These are phyloP conservation scores for Sebastes minor DNA, from an alignment of 2,797 vertebrate genomes.

Conservation along the genomic window DNA sequence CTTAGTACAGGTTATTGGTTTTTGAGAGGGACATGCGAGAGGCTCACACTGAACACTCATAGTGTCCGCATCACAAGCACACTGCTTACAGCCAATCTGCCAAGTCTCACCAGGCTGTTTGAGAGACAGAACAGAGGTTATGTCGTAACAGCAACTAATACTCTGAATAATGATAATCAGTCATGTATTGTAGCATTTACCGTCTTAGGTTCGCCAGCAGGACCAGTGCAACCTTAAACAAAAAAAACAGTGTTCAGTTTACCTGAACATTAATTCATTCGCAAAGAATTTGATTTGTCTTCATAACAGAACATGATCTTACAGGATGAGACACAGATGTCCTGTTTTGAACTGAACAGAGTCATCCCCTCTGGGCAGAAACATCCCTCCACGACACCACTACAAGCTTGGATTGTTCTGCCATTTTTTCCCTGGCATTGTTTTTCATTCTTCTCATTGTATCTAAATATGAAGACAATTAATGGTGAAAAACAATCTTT, in stretches of 20 bases:
- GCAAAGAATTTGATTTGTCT: background rate
- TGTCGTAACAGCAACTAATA: background rate
- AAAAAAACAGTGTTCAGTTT: background rate
- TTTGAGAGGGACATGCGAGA: slow-evolving; percentile 60
- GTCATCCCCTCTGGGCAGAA: slow-evolving; percentile 80
- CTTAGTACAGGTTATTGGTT: slow-evolving; percentile 40
- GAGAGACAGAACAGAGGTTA: background rate
- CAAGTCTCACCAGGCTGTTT: slow-evolving; percentile 85
- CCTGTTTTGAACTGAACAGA: slow-evolving; percentile 71
- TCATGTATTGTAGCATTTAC: slow-evolving; percentile 59
- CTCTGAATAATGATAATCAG: background rate
- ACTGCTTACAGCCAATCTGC: slow-evolving; percentile 82
- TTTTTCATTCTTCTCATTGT: slow-evolving; percentile 56
- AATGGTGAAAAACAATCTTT: background rate
- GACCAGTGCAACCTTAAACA: slow-evolving; percentile 84
- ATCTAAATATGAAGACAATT: slow-evolving; percentile 55
- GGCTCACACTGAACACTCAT: slow-evolving; percentile 70
- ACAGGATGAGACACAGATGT: slow-evolving; percentile 81
- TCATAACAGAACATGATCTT: slow-evolving; percentile 57
- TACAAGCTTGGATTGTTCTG: background rate
- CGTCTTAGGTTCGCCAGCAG: slow-evolving; percentile 80
- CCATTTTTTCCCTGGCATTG: background rate
- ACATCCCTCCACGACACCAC: slow-evolving; percentile 81
- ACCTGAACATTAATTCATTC: background rate
- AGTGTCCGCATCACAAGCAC: slow-evolving; percentile 77